Percentiles rank a stretch among this genome's conserved stretches.
These are phyloP conservation scores for Pseudomyrmex sp. DNA, from an alignment of 1,140 invertebrate genomes.

Conservation along the genomic window DNA sequence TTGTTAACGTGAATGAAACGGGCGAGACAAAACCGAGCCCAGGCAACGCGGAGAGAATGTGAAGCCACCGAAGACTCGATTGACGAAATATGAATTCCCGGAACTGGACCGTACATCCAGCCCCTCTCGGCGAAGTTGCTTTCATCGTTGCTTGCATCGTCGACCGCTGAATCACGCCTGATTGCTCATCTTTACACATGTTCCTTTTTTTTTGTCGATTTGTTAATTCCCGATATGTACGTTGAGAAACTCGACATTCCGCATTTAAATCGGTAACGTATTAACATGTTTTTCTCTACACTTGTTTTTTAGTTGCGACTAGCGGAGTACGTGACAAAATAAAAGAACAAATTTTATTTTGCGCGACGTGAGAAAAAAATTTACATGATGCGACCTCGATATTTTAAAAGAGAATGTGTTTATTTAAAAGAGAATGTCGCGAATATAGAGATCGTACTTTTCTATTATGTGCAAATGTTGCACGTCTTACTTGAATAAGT, in stretches of 20 bases:
- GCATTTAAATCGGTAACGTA: too few species aligned
- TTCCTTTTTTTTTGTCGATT: slow-evolving; percentile 63
- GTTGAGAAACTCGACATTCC: background rate
- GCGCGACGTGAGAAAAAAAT: too few species aligned
- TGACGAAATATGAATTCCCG: slow-evolving; percentile 71
- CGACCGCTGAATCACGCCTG: slow-evolving; percentile 73
- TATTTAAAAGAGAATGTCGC: too few species aligned
- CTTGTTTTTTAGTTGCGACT: too few species aligned
- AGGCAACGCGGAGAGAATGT: slow-evolving; percentile 4
- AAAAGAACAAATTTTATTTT: too few species aligned
- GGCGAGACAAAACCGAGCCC: slow-evolving; percentile 51
- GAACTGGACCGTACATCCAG: slow-evolving; percentile 60
- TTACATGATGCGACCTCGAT: too few species aligned
- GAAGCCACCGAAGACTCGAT: slow-evolving; percentile 50
- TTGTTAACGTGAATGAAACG: slow-evolving; percentile 44
- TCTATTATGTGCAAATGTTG: too few species aligned
- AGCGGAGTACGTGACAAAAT: too few species aligned
- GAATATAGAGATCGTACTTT: too few species aligned
- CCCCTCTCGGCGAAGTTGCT: slow-evolving; percentile 44
- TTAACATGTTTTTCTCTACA: too few species aligned
- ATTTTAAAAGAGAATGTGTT: too few species aligned
- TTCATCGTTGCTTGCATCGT: slow-evolving; percentile 67
- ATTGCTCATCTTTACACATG: slow-evolving; percentile 73
- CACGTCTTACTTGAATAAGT: too few species aligned
- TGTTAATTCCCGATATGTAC: slow-evolving; percentile 9